Conservation (phyloP, 2,888 invertebrate genomes). For the Mesodorylaimus sp. region DNA sequence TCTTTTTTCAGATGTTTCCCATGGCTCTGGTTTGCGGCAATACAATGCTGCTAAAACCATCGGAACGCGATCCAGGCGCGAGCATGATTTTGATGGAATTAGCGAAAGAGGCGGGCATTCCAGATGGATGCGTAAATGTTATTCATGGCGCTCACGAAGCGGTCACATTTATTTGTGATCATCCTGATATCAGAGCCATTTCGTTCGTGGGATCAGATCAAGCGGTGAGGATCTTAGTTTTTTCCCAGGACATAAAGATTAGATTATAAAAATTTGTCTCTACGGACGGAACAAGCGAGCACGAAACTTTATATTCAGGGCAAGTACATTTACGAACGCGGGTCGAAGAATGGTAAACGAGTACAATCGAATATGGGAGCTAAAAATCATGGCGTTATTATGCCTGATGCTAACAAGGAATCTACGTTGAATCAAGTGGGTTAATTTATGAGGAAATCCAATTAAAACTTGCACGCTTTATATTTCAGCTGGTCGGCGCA, state of each 20-base stretch:
- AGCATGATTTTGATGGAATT: conserved; percentile 84
- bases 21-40: conserved; percentile 66
- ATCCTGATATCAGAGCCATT: conserved; percentile 82
- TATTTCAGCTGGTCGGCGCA: conserved; percentile 48
- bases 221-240: conserved; percentile 44
- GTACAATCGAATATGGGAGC: conserved; percentile 99
- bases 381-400: conserved; percentile 90
- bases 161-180: conserved; percentile 91
- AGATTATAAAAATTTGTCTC: neutral
- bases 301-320: conserved; percentile 40
- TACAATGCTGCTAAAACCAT: conserved; percentile 79
- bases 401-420: conserved; percentile 94
- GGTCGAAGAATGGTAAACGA: conserved; percentile 72
- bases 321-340: conserved; percentile 78
- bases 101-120: conserved; percentile 77
- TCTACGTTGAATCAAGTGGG: conserved; percentile 65
- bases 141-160: conserved; percentile 86
- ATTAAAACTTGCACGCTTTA: neutral
- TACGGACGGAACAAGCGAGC: too few species aligned
- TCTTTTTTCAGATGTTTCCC: conserved; percentile 41
- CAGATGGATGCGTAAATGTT: conserved; percentile 80
- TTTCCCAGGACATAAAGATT: neutral
- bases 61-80: conserved; percentile 91
- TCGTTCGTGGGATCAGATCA: conserved; percentile 94
- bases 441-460: neutral